Evolutionary conservation across 1,140 invertebrate genomes (phyloP), one percentile per base, ranked within the genome.

Genomic region (Euglossa dilemma): DNA sequence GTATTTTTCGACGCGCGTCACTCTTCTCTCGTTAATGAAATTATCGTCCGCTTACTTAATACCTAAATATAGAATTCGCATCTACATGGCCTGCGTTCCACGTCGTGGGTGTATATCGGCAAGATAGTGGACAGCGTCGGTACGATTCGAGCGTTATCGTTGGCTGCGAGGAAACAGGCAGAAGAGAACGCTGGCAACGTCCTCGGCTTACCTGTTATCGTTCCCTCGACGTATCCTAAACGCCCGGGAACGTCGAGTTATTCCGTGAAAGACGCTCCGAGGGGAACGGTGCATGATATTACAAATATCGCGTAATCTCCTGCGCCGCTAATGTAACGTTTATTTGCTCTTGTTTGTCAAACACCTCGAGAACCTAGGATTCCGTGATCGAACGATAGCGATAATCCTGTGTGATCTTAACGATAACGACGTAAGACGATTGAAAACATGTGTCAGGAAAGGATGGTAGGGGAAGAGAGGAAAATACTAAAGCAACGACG

Each of bases 41-140:
- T 92, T 92, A 92, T 89, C 85, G 84, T 73, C 70, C 76, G 72
- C 89, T 91, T 91, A 87, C 84, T 90, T 91, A 92, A 91, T 86
- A 73, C 45, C 87, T 92, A 91, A 92, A 92, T 92, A 92, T 92
- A 91, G 86, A 83, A 63, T 61, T 71, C 63, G 11, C 47, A 79
- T 85, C 71, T 36, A 36, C 36, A 36, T 36, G 36, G 36, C 36
- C 36, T 36, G 72, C 67, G 76, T 45, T 78, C 67, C 28, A 88
- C 66, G 85, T 83, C 76, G 43, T 69, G 18, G 28, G 66, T n/a
- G 36, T 43, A 20, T 83, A 78, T 83, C 80, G 16, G 28, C 12
- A 0, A 69, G 77, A 84, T 84, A 74, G 45, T 8, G 18, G 20
- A 59, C 54, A 43, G 16, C 16, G 36, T 11, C 14, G 52, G 25